Evolutionary conservation across 2,797 vertebrate genomes (phyloP).

Genomic region (Geotrypetes seraphini): DNA sequence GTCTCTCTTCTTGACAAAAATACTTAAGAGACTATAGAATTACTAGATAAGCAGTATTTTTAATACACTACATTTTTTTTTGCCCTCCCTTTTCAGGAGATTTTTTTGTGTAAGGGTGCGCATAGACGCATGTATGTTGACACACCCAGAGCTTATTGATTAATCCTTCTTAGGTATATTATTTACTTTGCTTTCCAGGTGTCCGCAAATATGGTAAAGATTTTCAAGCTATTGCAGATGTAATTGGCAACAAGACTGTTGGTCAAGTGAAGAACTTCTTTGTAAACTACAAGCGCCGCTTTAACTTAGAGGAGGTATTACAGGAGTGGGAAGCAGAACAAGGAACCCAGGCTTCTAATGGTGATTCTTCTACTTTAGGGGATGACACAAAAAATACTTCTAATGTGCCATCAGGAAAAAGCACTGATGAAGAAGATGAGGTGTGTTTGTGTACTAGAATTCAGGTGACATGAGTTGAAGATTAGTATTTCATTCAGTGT

Average conservation of each 20-base stretch:
- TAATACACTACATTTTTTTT: no score
- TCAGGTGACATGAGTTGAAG: no score
- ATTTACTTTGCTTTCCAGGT: constrained; percentile 80
- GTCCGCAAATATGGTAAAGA: constrained; percentile 97
- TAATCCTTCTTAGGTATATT: constrained; percentile 65
- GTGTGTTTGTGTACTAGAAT: constrained; percentile 79
- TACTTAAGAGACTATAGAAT: no score
- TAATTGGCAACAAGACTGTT: constrained; percentile 97
- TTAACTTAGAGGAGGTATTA: constrained; percentile 98
- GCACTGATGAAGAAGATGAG: constrained; percentile 90
- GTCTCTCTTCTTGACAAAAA: no score
- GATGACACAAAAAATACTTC: constrained; percentile 91
- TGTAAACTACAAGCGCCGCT: constrained; percentile 95
- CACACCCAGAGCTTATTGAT: constrained; percentile 29
- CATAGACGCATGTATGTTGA: neutral
- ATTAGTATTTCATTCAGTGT: constrained; percentile 43
- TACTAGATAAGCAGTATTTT: no score
- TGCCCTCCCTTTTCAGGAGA: neutral
- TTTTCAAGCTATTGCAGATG: constrained; percentile 98
- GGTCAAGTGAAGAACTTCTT: constrained; percentile 99
- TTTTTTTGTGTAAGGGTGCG: no score
- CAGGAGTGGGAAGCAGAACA: constrained; percentile 99
- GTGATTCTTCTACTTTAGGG: constrained; percentile 78
- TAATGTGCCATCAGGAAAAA: constrained; percentile 86
- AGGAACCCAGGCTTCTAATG: constrained; percentile 81